A percentile compares a stretch with the other conserved stretches of the same genome.
Conservation (phyloP, 2,113 vertebrate species). For the Dunckerocampus dactyliophorus region DNA sequence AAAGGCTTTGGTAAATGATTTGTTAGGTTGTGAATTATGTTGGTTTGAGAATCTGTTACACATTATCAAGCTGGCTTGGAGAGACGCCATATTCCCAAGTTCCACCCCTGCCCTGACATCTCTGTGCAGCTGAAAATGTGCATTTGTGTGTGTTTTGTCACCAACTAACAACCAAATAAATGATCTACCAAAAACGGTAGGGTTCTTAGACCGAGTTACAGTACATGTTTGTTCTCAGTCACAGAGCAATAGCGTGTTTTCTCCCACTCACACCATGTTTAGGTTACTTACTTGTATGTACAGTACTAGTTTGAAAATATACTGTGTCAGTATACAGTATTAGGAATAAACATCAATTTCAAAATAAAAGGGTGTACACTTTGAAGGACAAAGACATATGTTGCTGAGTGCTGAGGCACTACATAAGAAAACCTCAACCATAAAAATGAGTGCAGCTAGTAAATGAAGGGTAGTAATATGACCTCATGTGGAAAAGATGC, state of each 20-base stretch:
- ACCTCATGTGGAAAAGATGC: no score
- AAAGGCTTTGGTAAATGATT: constrained; percentile 60
- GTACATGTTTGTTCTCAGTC: not conserved
- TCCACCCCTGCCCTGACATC: not conserved
- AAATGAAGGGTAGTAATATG: not conserved
- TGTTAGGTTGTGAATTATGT: constrained; percentile 45
- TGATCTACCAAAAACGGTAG: not conserved
- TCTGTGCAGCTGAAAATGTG: not conserved
- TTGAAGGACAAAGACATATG: not conserved
- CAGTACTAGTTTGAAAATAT: constrained; percentile 28
- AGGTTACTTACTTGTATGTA: constrained; percentile 60
- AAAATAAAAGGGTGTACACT: not conserved
- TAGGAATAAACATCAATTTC: constrained; percentile 28
- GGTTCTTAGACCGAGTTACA: no score
- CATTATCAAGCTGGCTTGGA: constrained; percentile 48
- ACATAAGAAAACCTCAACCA: not conserved
- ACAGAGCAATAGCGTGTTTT: constrained; percentile 8
- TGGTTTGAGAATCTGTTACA: constrained; percentile 50
- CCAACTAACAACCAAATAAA: not conserved
- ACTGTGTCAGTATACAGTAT: constrained; percentile 49
- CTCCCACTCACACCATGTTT: constrained; percentile 49
- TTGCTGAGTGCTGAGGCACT: not conserved
- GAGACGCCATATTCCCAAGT: constrained; percentile 24
- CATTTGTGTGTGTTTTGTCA: not conserved
- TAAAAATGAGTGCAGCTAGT: not conserved